Evolutionary conservation across 2,113 vertebrate genomes (phyloP).

Genomic region (Hirundichthys speculiger): DNA sequence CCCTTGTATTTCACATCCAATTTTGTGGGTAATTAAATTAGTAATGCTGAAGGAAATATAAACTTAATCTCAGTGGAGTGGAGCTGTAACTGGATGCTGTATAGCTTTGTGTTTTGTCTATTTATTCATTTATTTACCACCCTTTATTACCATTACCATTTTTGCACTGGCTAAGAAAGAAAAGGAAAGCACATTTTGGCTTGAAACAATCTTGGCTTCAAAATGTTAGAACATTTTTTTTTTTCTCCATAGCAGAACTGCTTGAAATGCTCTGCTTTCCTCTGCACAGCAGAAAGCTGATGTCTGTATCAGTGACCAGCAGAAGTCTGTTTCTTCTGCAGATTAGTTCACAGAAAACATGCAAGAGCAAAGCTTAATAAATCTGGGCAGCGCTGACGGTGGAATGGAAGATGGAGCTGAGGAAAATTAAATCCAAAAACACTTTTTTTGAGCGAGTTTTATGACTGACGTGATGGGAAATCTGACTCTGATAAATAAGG

Average conservation of each 20-base stretch:
- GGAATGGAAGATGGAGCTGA: slow-evolving; percentile 11
- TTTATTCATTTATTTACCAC: background rate
- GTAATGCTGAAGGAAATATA: slow-evolving; percentile 44
- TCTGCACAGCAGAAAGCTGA: background rate
- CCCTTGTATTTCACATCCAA: slow-evolving; percentile 47
- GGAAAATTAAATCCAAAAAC: slow-evolving; percentile 30
- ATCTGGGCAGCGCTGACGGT: slow-evolving; percentile 14
- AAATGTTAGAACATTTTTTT: background rate
- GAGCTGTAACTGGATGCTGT: slow-evolving; percentile 45
- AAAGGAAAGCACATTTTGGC: background rate
- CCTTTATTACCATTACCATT: background rate
- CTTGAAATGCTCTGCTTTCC: background rate
- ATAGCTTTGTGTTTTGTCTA: background rate
- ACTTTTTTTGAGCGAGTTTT: slow-evolving; percentile 19
- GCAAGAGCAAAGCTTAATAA: slow-evolving; percentile 7
- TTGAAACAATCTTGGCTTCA: background rate
- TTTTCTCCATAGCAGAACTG: background rate
- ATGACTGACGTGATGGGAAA: slow-evolving; percentile 35
- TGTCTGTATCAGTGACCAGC: background rate
- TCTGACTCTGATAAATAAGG: slow-evolving; percentile 54
- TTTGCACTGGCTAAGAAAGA: background rate
- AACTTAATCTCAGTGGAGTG: slow-evolving; percentile 35
- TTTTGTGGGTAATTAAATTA: slow-evolving; percentile 61
- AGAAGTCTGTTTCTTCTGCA: slow-evolving; percentile 10
- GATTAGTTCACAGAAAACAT: slow-evolving; percentile 8